Conservation (phyloP, 2,888 invertebrate species). For the Perdita meconis region DNA sequence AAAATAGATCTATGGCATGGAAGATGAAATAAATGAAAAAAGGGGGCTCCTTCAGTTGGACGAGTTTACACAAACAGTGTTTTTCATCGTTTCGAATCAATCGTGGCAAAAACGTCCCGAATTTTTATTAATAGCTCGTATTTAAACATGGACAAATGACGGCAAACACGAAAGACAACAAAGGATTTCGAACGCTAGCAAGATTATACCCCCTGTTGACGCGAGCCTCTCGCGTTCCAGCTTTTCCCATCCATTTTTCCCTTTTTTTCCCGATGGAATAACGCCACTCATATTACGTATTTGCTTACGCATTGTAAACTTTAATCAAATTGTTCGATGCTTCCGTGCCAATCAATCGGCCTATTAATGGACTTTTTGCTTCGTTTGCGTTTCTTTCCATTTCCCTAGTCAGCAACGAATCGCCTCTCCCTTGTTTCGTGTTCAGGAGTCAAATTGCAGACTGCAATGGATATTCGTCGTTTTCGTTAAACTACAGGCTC, state of each 20-base stretch:
- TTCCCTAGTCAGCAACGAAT: slow-evolving; percentile 2
- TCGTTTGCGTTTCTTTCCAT: background rate
- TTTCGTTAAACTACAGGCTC: too few relatives aligned
- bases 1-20: background rate
- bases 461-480: too few relatives aligned
- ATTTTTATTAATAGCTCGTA: slow-evolving; percentile 50
- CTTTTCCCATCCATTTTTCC: slow-evolving; percentile 28
- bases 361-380: slow-evolving; percentile 25
- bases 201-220: slow-evolving; percentile 34
- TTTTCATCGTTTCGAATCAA: slow-evolving; percentile 24
- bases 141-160: slow-evolving; percentile 40
- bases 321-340: slow-evolving; percentile 40
- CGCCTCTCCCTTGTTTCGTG: background rate
- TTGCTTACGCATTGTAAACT: slow-evolving; percentile 40
- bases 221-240: background rate
- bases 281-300: slow-evolving; percentile 27
- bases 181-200: slow-evolving; percentile 43
- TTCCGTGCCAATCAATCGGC: slow-evolving; percentile 15
- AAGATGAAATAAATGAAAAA: background rate
- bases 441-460: background rate
- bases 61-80: slow-evolving; percentile 14
- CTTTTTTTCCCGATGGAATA: slow-evolving; percentile 19
- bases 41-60: slow-evolving; percentile 10
- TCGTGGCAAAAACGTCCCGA: slow-evolving; percentile 33
- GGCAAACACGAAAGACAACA: slow-evolving; percentile 44